Evolutionary conservation across 1,140 invertebrate species (phyloP), one percentile per base, ranked within the genome.

Genomic region (Arctopsyche grandis): DNA sequence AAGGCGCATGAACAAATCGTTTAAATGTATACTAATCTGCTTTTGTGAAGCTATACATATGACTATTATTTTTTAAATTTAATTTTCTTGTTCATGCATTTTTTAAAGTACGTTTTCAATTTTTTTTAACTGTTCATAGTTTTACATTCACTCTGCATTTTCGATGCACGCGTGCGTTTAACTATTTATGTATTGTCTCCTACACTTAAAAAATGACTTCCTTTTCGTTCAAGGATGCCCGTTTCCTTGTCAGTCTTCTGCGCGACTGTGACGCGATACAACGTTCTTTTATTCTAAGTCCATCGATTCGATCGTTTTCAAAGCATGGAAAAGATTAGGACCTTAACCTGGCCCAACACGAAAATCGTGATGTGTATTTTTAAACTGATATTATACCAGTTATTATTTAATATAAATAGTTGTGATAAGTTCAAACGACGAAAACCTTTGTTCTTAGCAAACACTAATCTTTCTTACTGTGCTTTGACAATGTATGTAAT

Each of bases 151-250:
- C 29, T 38, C 7, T 29, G n/a, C 14, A 26, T 21, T 60, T 60
- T 52, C 21, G 10, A n/a, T n/a, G 21, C 21, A 10, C 24, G 63
- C 26, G 63, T 66, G 63, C 63, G 63, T 12, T 52, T 10, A 38
- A 38, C 7, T 60, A 60, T 60, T 60, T 60, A 19, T 21, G 56
- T 60, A 60, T 19, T 60, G 56, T 60, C 14, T 60, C 56, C 56
- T 60, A 60, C 56, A 21, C 56, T 60, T 60, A 19, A 16, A 60
- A 60, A 38, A 46, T 46, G 16, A 46, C 69, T 71, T 71, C 69
- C 69, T 71, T 66, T 66, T 24, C 22, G 22, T 44, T 38, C 69
- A 71, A 71, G 69, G 69, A 71, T 71, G 43, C 46, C 5, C 63
- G 21, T 66, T 52, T 66, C 69, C 44, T 71, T 22, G 69, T 38